phyloP scores from a whole-genome alignment of 2,113 vertebrate genomes.

The Recurvirostra avosetta region DNA sequence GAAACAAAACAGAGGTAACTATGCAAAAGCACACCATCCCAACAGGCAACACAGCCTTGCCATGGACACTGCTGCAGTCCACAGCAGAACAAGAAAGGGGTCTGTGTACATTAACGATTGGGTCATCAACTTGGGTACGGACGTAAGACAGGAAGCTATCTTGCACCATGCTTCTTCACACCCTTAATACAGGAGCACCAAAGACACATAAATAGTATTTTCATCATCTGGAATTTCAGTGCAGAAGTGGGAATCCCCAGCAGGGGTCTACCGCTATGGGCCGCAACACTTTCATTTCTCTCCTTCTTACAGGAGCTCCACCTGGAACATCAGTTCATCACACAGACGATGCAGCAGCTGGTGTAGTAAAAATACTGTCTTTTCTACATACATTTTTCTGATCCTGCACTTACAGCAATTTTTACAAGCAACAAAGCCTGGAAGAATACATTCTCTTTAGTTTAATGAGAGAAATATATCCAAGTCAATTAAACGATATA shows the following conservation, averaged over 20 bases:
- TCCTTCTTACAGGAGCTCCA: neutral
- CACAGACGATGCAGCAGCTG: neutral
- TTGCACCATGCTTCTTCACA: neutral
- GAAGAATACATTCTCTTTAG: neutral
- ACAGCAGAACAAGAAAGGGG: too few species aligned
- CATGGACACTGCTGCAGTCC: neutral
- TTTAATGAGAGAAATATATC: neutral
- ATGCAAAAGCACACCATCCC: neutral
- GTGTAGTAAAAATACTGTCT: neutral
- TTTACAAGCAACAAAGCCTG: neutral
- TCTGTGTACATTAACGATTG: neutral
- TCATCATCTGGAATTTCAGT: neutral
- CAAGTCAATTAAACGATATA: neutral
- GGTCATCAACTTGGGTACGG: neutral
- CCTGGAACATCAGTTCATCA: neutral
- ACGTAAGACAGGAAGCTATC: neutral
- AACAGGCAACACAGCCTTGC: neutral
- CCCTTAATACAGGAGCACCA: neutral
- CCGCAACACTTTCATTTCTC: accelerated
- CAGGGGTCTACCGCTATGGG: neutral
- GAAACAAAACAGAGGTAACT: neutral
- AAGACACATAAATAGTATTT: neutral
- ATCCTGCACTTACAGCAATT: neutral
- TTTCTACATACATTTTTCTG: neutral
- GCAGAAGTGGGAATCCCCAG: neutral